phyloP scores from a whole-genome alignment of 2,113 vertebrate species.

The Ctenomys sociabilis region DNA sequence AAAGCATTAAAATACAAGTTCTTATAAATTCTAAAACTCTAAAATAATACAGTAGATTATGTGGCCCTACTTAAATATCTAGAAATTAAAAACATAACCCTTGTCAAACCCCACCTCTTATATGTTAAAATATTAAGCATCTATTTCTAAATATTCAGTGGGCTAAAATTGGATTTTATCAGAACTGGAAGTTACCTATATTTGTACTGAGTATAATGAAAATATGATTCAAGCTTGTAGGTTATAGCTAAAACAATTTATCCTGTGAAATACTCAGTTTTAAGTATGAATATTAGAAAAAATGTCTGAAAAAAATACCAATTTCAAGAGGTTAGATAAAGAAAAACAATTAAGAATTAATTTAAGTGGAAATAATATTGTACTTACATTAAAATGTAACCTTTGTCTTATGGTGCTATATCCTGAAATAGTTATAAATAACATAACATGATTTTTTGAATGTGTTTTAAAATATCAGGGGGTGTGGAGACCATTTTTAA shows the following conservation, averaged over 20 bases:
- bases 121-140: background rate
- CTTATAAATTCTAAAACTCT: background rate
- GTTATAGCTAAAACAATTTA: background rate
- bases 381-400: background rate
- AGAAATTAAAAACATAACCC: slow-evolving; percentile 25
- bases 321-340: background rate
- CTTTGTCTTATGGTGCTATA: background rate
- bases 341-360: background rate
- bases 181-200: background rate
- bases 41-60: background rate
- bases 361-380: slow-evolving; percentile 4
- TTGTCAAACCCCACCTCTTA: background rate
- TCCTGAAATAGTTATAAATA: background rate
- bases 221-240: background rate
- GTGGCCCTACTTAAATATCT: background rate
- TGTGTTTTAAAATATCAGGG: background rate
- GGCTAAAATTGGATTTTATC: background rate
- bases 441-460: background rate
- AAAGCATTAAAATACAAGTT: background rate
- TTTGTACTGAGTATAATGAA: background rate
- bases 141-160: background rate
- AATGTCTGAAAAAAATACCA: background rate
- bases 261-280: background rate
- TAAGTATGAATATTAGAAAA: background rate
- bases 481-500: background rate